phyloP scores from a whole-genome alignment of 2,113 vertebrate species.

The Colossoma macropomum region DNA sequence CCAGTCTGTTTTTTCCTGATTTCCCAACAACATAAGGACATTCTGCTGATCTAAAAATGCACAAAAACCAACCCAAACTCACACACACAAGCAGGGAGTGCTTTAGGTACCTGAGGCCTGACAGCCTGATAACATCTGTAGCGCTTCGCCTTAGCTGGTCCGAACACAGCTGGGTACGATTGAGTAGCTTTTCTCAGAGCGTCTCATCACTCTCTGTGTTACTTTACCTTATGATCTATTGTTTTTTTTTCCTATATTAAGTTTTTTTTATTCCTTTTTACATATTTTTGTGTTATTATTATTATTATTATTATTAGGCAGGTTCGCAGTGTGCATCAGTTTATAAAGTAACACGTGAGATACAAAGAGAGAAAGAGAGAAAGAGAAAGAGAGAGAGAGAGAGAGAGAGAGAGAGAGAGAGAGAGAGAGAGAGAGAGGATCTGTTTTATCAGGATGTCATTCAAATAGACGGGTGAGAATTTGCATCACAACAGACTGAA shows the following conservation, averaged over 20 bases:
- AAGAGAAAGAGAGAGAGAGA: constrained; percentile 13
- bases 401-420: constrained; percentile 47
- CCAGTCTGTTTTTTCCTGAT: neutral
- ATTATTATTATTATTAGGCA: constrained; percentile 74
- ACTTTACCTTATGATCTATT: neutral
- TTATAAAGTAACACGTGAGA: constrained; percentile 77
- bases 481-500: constrained; percentile 94
- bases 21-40: constrained; percentile 12
- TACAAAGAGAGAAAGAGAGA: neutral
- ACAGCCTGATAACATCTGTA: constrained; percentile 58
- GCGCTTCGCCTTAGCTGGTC: constrained; percentile 24
- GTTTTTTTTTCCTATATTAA: neutral
- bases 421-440: constrained; percentile 74
- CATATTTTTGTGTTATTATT: constrained; percentile 59
- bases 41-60: neutral
- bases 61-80: constrained; percentile 14
- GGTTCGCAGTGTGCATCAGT: constrained; percentile 69
- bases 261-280: neutral
- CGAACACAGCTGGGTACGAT: constrained; percentile 69
- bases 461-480: constrained; percentile 96
- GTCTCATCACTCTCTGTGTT: neutral
- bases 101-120: constrained; percentile 44
- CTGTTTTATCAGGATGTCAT: constrained; percentile 97
- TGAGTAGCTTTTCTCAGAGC: constrained; percentile 73
- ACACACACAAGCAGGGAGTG: neutral